These are phyloP conservation scores for Temnopleurus reevesii DNA, from an alignment of 53 echinoderm and acorn worm species.

Conservation along the genomic window DNA sequence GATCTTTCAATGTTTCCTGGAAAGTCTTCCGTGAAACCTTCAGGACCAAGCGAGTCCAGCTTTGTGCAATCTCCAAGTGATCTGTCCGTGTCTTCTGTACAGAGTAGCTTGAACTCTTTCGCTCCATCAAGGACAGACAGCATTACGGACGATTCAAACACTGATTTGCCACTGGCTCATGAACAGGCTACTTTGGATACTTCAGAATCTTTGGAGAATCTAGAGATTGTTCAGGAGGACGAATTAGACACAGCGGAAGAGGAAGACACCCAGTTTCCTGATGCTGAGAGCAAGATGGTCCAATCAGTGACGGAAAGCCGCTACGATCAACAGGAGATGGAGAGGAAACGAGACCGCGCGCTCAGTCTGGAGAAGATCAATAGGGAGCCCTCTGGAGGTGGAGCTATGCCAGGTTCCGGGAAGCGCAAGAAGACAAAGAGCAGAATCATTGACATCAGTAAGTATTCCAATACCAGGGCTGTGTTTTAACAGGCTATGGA, in stretches of 20 bases:
- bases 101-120: too few relatives aligned
- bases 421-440: constrained; percentile 39
- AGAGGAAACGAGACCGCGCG: not conserved
- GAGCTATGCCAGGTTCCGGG: not conserved
- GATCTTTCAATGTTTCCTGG: too few relatives aligned
- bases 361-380: not conserved
- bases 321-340: not conserved
- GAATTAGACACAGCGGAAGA: not conserved
- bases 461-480: too few relatives aligned
- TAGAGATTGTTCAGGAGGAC: not conserved
- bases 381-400: not conserved
- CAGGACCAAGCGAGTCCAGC: too few relatives aligned
- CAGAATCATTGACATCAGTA: constrained; percentile 56
- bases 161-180: not conserved
- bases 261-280: constrained; percentile 22
- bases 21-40: too few relatives aligned
- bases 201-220: not conserved
- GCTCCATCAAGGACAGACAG: too few relatives aligned
- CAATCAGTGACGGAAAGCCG: not conserved
- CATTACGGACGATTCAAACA: not conserved
- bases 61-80: too few relatives aligned
- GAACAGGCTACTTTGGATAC: not conserved
- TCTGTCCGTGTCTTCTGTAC: too few relatives aligned
- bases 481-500: too few relatives aligned
- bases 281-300: constrained; percentile 18